Base-by-base conservation (phyloP, 2,888 invertebrate species). In the Phaonia tiefii region DNA sequence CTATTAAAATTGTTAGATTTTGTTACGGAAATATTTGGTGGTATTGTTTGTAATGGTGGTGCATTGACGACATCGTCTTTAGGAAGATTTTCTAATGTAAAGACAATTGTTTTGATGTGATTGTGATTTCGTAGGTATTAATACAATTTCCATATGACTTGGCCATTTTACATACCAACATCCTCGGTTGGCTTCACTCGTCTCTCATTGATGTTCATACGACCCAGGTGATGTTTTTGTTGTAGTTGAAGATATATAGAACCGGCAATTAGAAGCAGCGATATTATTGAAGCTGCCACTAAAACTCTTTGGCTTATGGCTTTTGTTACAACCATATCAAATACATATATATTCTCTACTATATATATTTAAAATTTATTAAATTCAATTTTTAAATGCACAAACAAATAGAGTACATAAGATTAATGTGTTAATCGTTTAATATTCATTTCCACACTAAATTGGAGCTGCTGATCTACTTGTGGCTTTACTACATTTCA, bases 241-340 rank as follows among this genome's bases (percentile, higher is more conserved):
- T 26, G 77, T 39, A 86, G 63, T 71, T 89, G 89, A 83, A 88
- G 76, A 80, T 85, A 86, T 63, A 89, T 87, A 25, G 88, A 86
- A 15, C 85, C 86, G 17, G 83, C 70, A 71, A 88, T 83, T 25
- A 89, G 84, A 56, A 87, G 20, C 46, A 89, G 81, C 3, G 88
- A 85, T 17, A 86, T 15, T 46, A 85, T 56, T 74, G 88, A 75
- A 60, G 84, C 86, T 15, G 73, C 77, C 54, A 84, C 73, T 65
- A 84, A 85, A 26, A 88, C 67, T 15, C 79, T 79, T 70, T 83
- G 84, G 70, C 71, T 82, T 44, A 74, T 51, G 44, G 79, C 78
- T 44, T 77, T 82, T 13, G 39, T 76, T 20, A 63, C 11, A 11
- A 63, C 63, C 63, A 63, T 63, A n/a, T n/a, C n/a, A n/a, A n/a